Percentiles rank a stretch among this genome's conserved stretches.
Evolutionary conservation across 2,888 invertebrate species (phyloP).

Genomic region (Dolichopus griseipennis): DNA sequence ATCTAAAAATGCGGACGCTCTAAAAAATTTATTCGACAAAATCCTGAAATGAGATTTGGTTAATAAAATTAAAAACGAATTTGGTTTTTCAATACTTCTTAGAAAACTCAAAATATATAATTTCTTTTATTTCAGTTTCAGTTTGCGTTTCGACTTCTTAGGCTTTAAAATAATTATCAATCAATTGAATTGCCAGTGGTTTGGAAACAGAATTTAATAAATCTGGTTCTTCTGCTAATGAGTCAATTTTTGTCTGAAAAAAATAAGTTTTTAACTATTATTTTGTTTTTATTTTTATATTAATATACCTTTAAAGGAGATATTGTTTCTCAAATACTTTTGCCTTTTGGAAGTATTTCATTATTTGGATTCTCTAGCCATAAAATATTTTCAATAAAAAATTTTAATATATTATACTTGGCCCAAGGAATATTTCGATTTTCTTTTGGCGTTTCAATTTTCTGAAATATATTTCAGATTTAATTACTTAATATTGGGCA

Average conservation of each 20-base stretch:
- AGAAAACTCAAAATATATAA: constrained; percentile 16
- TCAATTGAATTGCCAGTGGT: constrained; percentile 35
- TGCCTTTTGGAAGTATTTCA: constrained; percentile 31
- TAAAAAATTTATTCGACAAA: constrained; percentile 33
- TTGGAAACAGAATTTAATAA: constrained; percentile 30
- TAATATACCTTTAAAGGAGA: constrained; percentile 33
- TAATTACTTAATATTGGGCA: too few relatives aligned
- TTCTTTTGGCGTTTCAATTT: constrained; percentile 31
- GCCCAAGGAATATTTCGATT: constrained; percentile 37
- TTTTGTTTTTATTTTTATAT: neutral
- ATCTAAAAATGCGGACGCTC: constrained; percentile 39
- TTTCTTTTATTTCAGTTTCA: constrained; percentile 31
- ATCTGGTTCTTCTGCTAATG: constrained; percentile 37
- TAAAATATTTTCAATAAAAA: constrained; percentile 38
- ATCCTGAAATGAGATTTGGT: constrained; percentile 24
- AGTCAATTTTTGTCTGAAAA: constrained; percentile 36
- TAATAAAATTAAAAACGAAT: neutral
- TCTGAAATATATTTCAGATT: constrained; percentile 18
- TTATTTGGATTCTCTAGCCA: constrained; percentile 36
- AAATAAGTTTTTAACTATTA: neutral
- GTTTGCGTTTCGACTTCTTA: constrained; percentile 30
- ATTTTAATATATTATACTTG: constrained; percentile 34
- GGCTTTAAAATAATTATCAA: constrained; percentile 35
- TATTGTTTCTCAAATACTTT: constrained; percentile 33
- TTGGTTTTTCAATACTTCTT: constrained; percentile 4